These are phyloP conservation scores for Stegophylla sp. DNA, from an alignment of 2,888 invertebrate genomes.

Conservation along the genomic window DNA sequence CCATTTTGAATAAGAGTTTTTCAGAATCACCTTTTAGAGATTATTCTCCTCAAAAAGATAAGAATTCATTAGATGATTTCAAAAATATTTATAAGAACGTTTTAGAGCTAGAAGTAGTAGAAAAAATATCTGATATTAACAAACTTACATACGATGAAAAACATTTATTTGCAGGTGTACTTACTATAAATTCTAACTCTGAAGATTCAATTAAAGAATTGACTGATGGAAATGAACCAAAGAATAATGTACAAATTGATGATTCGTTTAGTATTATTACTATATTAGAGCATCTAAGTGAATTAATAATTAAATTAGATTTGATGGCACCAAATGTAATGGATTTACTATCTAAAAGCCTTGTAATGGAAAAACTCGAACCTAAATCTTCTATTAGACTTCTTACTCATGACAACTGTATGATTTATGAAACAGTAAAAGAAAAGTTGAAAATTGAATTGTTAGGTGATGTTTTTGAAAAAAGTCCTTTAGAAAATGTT, in stretches of 20 bases:
- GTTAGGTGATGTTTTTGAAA: conserved; percentile 74
- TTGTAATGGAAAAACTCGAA: conserved; percentile 77
- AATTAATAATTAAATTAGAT: conserved; percentile 83
- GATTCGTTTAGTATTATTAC: conserved; percentile 67
- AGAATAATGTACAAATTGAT: conserved; percentile 60
- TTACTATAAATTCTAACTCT: conserved; percentile 52
- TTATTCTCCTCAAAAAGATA: conserved; percentile 44
- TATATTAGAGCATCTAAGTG: conserved; percentile 77
- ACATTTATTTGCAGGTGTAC: conserved; percentile 35
- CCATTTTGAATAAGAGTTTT: conserved; percentile 32
- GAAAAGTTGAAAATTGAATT: conserved; percentile 83
- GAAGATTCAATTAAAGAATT: conserved; percentile 62
- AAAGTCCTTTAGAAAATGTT: conserved; percentile 73
- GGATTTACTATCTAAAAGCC: conserved; percentile 77
- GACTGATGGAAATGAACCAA: conserved; percentile 45
- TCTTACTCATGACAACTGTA: conserved; percentile 75
- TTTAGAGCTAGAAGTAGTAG: conserved; percentile 66
- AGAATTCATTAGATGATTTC: not conserved
- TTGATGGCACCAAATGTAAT: conserved; percentile 82
- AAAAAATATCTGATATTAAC: conserved; percentile 63
- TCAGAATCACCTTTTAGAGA: conserved; percentile 49
- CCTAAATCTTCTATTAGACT: conserved; percentile 79
- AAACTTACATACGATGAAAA: conserved; percentile 17
- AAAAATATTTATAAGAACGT: conserved; percentile 18
- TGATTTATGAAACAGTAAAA: conserved; percentile 82